Base-by-base conservation (phyloP, 2,888 invertebrate genomes). In the Altica lythri region DNA sequence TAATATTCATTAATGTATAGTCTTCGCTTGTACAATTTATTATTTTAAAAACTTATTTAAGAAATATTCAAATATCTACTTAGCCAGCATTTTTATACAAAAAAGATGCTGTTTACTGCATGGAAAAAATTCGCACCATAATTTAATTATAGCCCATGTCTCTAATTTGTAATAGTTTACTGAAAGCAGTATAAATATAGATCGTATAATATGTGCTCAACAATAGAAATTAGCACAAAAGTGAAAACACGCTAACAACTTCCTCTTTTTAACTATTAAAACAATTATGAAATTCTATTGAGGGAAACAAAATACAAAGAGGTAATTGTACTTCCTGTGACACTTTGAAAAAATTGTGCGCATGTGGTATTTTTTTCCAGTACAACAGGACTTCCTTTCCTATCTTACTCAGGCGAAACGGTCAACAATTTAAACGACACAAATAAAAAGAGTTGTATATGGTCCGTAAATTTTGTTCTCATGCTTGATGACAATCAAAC, bases 321-420 rank as follows among this genome's bases (percentile, higher is more conserved):
- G 38, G 38, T 52, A 48, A 56, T 52, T 56, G 40, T 34, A 56
- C 49, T 56, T 56, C 56, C 56, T 53, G 52, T 44, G 53, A 40
- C 52, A 49, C 37, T 53, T 38, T 6, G 14, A 19, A 37, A 16
- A 38, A 48, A 38, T 38, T 37, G 14, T 48, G 29, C 27, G 29
- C 38, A 38, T 48, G 48, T 27, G 46, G 55, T 42, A 27, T 35
- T 37, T 34, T 25, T 52, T 43, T 37, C 47, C 34, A 45, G 59
- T 50, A 53, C 50, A 51, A 57, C 47, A 53, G 60, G 50, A 60
- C 57, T 53, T 60, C 60, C 48, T 37, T 38, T 48, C 12, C 49
- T 60, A 42, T 42, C 38, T 54, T 53, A 42, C 44, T 22, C 42
- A 49, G 47, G 47, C 55, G 45, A 44, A 57, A 55, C 53, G 10